Base-by-base conservation (phyloP, 2,797 vertebrate species). In the Xenopus petersii region DNA sequence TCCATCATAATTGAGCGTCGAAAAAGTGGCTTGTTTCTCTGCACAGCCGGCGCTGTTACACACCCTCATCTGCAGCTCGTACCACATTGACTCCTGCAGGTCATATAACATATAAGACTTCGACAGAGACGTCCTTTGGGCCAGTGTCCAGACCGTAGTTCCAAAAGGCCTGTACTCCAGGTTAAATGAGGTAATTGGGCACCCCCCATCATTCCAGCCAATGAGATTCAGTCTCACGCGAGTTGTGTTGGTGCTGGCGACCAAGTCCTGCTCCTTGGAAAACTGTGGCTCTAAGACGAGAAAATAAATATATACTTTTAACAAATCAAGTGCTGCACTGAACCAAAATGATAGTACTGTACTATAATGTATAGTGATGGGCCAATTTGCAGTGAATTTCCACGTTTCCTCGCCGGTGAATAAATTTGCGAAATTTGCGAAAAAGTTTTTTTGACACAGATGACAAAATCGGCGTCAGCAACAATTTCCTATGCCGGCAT, bases 181-280 rank as follows among this genome's bases (percentile, higher is more conserved):
- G 0, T 95, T 95, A 87, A 99, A 98, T 67, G 96, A 96, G 76
- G 94, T 96, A 89, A 99, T 99, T 9, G 97, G 96, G 81, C 98
- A 99, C 82, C 98, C 98, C 0, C 98, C 98, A 0, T 99, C 98
- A 73, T 98, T 98, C 98, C 98, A 99, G 79, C 98, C 98, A 0
- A 95, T 93, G 81, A 99, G 92, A 87, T 97, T 99, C 79, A 99
- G 93, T 70, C 91, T 87, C 77, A 96, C 96, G 0, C 95, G 89
- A 0, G 95, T 97, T 77, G 92, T 96, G 86, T 99, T 99, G 84
- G 98, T 92, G 83, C 96, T 98, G 86, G 96, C 93, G 64, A 98
- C 98, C 75, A 99, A 94, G 77, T 99, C 98, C 16, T 98, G 97
- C 80, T 99, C 98, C 91, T 99, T 99, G 58, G 96, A 95, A 88